Percentiles rank a stretch among this genome's conserved stretches.
phyloP scores from a whole-genome alignment of 1,140 invertebrate genomes.

The Wiebesia pumilae region DNA sequence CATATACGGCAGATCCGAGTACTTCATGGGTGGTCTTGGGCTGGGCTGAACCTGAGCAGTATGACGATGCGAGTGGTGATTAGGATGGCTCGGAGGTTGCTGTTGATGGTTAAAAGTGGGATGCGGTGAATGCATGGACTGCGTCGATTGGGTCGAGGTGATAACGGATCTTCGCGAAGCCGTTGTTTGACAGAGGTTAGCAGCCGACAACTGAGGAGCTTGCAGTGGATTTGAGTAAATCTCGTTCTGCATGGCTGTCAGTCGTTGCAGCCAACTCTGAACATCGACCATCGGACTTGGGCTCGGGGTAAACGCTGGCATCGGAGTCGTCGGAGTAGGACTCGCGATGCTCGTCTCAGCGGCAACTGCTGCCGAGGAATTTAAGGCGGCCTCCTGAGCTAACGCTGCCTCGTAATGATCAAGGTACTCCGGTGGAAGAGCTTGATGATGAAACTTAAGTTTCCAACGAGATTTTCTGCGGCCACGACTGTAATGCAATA shows the following conservation, averaged over 20 bases:
- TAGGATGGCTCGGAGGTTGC: neutral
- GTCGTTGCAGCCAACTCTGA: constrained; percentile 83
- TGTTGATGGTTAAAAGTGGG: constrained; percentile 45
- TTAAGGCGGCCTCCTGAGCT: constrained; percentile 74
- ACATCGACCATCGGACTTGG: constrained; percentile 72
- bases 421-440: constrained; percentile 85
- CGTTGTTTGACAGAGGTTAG: constrained; percentile 45
- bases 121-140: constrained; percentile 51
- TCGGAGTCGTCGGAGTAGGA: constrained; percentile 49
- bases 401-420: constrained; percentile 86
- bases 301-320: constrained; percentile 60
- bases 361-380: constrained; percentile 57
- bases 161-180: constrained; percentile 64
- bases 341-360: constrained; percentile 37
- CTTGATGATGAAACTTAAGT: constrained; percentile 88
- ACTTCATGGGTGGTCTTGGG: constrained; percentile 78
- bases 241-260: constrained; percentile 81
- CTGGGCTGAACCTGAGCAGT: constrained; percentile 53
- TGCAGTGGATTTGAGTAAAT: constrained; percentile 56
- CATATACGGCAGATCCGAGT: constrained; percentile 91
- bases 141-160: constrained; percentile 62
- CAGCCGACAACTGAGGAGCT: constrained; percentile 48
- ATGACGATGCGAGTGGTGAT: neutral
- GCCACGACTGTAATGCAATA: constrained; percentile 70
- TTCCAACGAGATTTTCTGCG: constrained; percentile 83